phyloP scores from a whole-genome alignment of 2,113 vertebrate species.

The Pangasianodon gigas region DNA sequence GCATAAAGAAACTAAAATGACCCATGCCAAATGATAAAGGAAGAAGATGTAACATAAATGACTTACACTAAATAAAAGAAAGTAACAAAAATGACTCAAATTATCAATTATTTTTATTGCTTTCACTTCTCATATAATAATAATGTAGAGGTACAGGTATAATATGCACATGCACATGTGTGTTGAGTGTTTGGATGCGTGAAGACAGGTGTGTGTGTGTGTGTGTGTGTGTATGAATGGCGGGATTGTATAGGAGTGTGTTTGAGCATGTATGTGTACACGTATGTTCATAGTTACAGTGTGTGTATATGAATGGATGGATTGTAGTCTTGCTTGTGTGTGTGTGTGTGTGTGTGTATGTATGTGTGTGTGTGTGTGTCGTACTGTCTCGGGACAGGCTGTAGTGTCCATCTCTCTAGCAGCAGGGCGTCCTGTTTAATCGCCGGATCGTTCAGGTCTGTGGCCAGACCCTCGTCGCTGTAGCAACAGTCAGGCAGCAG shows the following conservation, averaged over 20 bases:
- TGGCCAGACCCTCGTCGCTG: conserved; percentile 88
- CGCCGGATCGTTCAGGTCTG: conserved; percentile 88
- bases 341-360: not conserved
- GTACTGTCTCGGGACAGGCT: conserved; percentile 94
- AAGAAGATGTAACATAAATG: too few relatives aligned
- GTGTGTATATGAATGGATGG: not conserved
- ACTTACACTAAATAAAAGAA: too few relatives aligned
- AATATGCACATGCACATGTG: not conserved
- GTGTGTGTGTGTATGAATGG: not conserved
- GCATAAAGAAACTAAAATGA: too few relatives aligned
- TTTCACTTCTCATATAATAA: not conserved
- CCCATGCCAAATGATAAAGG: too few relatives aligned
- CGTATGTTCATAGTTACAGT: not conserved
- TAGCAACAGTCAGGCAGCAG: conserved; percentile 98
- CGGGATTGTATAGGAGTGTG: not conserved
- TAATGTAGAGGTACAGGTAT: not conserved
- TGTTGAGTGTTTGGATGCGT: too few relatives aligned
- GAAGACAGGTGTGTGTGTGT: not conserved
- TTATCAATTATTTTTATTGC: not conserved
- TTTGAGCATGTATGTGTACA: not conserved
- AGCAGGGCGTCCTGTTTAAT: conserved; percentile 94
- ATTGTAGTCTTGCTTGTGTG: not conserved
- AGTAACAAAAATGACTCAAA: not conserved
- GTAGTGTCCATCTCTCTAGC: conserved; percentile 94
- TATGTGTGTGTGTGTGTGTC: conserved; percentile 54